These are phyloP conservation scores for Pavo muticus DNA, from an alignment of 2,113 vertebrate species.

Conservation along the genomic window DNA sequence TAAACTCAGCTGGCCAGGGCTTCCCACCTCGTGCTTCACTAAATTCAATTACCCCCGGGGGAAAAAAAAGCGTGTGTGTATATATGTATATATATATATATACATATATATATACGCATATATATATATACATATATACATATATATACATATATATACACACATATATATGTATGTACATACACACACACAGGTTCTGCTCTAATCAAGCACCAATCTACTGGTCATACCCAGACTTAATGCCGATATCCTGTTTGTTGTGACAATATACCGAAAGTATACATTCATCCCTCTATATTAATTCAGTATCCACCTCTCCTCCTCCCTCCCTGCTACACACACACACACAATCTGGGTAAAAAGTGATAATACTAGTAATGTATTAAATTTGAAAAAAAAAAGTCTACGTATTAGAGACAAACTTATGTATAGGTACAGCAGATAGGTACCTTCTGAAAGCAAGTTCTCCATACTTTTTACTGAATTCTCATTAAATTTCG, in stretches of 20 bases:
- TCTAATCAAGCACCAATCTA: neutral
- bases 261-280: neutral
- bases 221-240: neutral
- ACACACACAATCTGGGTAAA: neutral
- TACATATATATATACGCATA: neutral
- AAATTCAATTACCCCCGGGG: neutral
- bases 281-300: neutral
- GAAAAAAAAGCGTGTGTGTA: neutral
- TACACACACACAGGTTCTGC: neutral
- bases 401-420: neutral
- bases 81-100: neutral
- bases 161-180: neutral
- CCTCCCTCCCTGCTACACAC: too few relatives aligned
- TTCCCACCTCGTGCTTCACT: neutral
- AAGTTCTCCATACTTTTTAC: neutral
- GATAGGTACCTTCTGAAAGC: neutral
- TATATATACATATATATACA: neutral
- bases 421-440: neutral
- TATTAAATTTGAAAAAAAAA: neutral
- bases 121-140: neutral
- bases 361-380: neutral
- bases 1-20: neutral
- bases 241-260: neutral
- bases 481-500: neutral
- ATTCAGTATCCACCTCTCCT: neutral